A percentile compares a stretch with the other conserved stretches of the same genome.
Conservation (phyloP, 2,888 invertebrate genomes). For the Gisinianus flammeolus region DNA sequence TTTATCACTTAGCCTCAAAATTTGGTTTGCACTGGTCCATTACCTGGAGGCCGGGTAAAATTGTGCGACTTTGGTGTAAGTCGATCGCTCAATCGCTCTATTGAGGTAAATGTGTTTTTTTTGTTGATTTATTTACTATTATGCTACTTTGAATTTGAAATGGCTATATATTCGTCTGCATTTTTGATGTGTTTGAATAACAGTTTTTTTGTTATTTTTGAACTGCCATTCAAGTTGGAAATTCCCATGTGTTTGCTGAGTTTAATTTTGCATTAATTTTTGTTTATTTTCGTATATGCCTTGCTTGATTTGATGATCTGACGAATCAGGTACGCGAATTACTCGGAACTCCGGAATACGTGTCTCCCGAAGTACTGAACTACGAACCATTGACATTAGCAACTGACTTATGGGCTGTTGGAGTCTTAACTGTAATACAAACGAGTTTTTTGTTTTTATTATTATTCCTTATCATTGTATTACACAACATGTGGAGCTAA, state of each 20-base stretch:
- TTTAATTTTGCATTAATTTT: constrained; percentile 55
- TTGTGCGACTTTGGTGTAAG: constrained; percentile 95
- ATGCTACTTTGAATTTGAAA: background rate
- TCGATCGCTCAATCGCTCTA: constrained; percentile 85
- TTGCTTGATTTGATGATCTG: background rate
- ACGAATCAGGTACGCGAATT: constrained; percentile 53
- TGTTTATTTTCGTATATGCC: background rate
- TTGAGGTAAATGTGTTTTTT: constrained; percentile 70
- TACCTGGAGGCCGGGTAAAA: constrained; percentile 79
- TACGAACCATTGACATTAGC: constrained; percentile 92
- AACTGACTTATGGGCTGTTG: constrained; percentile 97
- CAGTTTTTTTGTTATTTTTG: constrained; percentile 25
- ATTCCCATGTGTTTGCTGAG: constrained; percentile 42
- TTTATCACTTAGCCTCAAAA: constrained; percentile 81
- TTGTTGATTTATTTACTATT: background rate
- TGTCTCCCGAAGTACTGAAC: constrained; percentile 89
- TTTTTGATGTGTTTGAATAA: constrained; percentile 35
- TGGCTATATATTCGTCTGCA: constrained; percentile 29
- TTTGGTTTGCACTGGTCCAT: constrained; percentile 81
- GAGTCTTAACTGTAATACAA: constrained; percentile 88
- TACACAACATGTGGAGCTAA: no score
- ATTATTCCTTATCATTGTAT: constrained; percentile 75
- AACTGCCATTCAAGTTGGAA: background rate
- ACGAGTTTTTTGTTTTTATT: no score
- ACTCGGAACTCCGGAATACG: constrained; percentile 55